Evolutionary conservation across 2,113 vertebrate species (phyloP).

Genomic region (Osmerus eperlanus): DNA sequence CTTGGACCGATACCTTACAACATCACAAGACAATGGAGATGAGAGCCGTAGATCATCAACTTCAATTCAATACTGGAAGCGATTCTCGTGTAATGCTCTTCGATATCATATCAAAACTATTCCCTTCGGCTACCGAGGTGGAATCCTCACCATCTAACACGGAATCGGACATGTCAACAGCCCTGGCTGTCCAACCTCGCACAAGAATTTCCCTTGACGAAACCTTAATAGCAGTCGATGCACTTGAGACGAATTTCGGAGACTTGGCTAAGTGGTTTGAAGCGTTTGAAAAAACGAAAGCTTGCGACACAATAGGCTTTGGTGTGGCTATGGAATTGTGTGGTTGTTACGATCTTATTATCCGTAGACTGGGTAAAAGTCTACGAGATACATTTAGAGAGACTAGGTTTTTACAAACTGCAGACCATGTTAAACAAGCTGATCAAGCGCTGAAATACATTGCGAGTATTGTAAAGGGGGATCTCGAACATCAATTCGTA

Average conservation of each 20-base stretch:
- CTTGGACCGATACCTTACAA: background rate
- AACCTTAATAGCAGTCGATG: background rate
- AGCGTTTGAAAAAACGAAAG: background rate
- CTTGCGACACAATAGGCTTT: background rate
- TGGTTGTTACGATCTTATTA: background rate
- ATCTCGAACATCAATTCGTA: background rate
- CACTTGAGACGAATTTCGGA: background rate
- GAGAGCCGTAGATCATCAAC: background rate
- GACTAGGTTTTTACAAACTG: background rate
- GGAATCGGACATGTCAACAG: background rate
- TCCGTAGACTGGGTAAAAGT: conserved; percentile 2
- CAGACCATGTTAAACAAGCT: background rate
- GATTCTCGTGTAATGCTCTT: background rate
- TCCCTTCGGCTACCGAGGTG: background rate
- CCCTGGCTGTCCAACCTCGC: background rate
- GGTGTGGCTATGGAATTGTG: background rate
- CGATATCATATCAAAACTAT: background rate
- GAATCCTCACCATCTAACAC: background rate
- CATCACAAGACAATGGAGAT: background rate
- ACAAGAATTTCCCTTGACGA: no score
- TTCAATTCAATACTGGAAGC: background rate
- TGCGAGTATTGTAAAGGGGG: background rate
- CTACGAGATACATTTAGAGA: conserved; percentile 1
- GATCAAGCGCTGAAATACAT: background rate
- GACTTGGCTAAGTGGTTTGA: background rate